A percentile compares a stretch with the other conserved stretches of the same genome.
phyloP scores from a whole-genome alignment of 2,797 vertebrate species.

The Chlorospingus flavigularis region DNA sequence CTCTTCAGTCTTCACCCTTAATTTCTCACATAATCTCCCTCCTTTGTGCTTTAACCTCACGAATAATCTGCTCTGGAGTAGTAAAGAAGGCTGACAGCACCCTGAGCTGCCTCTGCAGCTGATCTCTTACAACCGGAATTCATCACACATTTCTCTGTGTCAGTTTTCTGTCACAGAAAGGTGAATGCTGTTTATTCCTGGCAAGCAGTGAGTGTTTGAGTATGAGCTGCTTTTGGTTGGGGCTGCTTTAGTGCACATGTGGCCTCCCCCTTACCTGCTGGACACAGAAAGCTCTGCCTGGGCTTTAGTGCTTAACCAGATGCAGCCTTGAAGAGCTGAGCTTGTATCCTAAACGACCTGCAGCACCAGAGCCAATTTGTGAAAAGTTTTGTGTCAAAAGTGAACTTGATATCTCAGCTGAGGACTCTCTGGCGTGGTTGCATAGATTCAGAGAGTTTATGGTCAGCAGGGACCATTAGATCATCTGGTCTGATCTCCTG shows the following conservation, averaged over 20 bases:
- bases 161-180: background rate
- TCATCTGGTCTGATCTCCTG: constrained; percentile 63
- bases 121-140: background rate
- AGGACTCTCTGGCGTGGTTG: constrained; percentile 57
- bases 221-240: background rate
- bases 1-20: background rate
- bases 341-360: constrained; percentile 20
- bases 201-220: background rate
- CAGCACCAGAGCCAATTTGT: constrained; percentile 53
- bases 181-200: background rate
- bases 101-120: background rate
- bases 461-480: constrained; percentile 65
- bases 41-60: background rate
- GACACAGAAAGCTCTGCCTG: background rate
- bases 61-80: background rate
- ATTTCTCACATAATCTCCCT: background rate
- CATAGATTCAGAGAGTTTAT: constrained; percentile 41
- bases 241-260: background rate
- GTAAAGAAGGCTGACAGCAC: background rate
- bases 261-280: constrained; percentile 10
- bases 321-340: constrained; percentile 33
- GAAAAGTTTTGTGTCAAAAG: constrained; percentile 46
- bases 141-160: background rate
- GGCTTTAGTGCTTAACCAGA: constrained; percentile 23
- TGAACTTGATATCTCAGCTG: constrained; percentile 66